Evolutionary conservation across 2,888 invertebrate species (phyloP), one percentile per base, ranked within the genome.

Genomic region (Eubasilissa splendida): DNA sequence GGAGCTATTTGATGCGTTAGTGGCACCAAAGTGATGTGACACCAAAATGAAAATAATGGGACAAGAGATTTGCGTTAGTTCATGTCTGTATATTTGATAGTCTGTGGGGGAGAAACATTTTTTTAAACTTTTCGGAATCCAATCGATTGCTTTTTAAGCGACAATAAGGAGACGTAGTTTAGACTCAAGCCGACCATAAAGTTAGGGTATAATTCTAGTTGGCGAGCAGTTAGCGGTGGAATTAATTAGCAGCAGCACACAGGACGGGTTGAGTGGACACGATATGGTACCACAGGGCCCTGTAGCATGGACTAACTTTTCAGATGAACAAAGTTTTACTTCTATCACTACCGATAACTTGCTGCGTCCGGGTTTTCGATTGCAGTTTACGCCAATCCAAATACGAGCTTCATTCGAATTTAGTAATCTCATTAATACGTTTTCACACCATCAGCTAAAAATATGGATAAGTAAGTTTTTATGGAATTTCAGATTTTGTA

Each of bases 271-370:
- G 77, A 78, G 71, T 71, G 77, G 77, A 78, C 77, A 50, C 52
- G 71, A 70, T 77, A 77, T 76, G 58, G 77, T 70, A 60, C 70
- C 54, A 12, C 12, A 70, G 76, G 56, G 70, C 22, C 66, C 77
- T 73, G n/a, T 58, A 33, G 33, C 66, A 52, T 11, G n/a, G 33
- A 31, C 59, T 52, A 80, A 76, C 81, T 82, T 82, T 82, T 80
- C 65, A 80, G 77, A 82, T 82, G 82, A 77, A 74, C 74, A 74
- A 82, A 82, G 80, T 80, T 82, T 79, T 50, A 42, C 70, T 52
- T 76, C 63, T 59, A 74, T 60, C 75, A 66, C 66, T 66, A 58
- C 60, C 75, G 14, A 42, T 31, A 65, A 65, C 65, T 65, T 65
- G 22, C 42, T 76, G 56, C 31, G 50, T 65, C 63, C 66, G 50